Base-by-base conservation (phyloP, 2,888 invertebrate species). In the Limnephilus marmoratus region DNA sequence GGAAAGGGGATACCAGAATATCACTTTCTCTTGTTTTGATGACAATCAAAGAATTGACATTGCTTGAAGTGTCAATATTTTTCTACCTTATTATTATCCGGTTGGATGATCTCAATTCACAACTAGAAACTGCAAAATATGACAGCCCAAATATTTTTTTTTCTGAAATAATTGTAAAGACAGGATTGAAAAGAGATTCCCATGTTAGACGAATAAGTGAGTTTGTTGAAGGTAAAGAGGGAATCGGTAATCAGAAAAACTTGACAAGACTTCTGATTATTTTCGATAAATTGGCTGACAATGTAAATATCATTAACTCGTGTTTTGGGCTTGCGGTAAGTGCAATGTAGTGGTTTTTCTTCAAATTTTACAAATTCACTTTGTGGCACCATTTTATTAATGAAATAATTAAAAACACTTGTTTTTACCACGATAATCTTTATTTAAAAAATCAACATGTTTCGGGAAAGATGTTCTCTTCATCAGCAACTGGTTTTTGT, bases 121-220 rank as follows among this genome's bases (percentile, higher is more conserved):
- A 93, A 81, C 81, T 93, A 37, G 91, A 93, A 29, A 53, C 90
- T n/a, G 91, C 92, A 9, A 92, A 92, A 49, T 93, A 92, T 87
- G 93, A 93, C 29, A 41, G 85, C 7, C 85, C 88, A 9, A 92
- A 93, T 29, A 31, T 93, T 29, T 93, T 92, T 82, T 68, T 85
- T 29, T 89, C 86, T 18, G 92, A 93, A 91, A 85, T 12, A 45
- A 0, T 82, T 31, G 13, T 82, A 82, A 34, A 34, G 15, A 34
- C 3, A 4, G 15, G 12, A 29, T 13, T 13, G 29, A 29, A 31
- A 29, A 34, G 18, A 82, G 4, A 34, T 18, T 18, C 29, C 31
- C 2, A 3, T 34, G 18, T 5, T 15, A 13, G 13, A 82, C 13
- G 31, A 31, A 82, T 82, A 31, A 4, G 31, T n/a, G 34, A 7